Percentiles rank a stretch among this genome's conserved stretches.
Conservation (phyloP, 2,888 invertebrate species). For the Rhingia rostrata region DNA sequence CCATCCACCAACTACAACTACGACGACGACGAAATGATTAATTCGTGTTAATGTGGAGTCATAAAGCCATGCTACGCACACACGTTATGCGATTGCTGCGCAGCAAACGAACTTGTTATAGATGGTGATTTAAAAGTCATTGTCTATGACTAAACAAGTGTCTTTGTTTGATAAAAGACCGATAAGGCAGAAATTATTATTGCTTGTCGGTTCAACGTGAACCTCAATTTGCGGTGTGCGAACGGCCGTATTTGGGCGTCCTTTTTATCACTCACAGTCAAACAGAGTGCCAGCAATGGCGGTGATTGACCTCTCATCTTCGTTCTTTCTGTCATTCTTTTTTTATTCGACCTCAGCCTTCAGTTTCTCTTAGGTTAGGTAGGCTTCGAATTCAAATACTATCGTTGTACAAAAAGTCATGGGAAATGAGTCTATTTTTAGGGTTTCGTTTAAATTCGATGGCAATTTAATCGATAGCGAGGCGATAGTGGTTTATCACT, state of each 20-base stretch:
- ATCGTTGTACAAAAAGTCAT: conserved; percentile 35
- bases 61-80: neutral
- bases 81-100: conserved; percentile 44
- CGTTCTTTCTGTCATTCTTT: neutral
- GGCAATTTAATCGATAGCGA: conserved; percentile 1
- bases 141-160: conserved; percentile 40
- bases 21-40: conserved; percentile 33
- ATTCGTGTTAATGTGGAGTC: conserved; percentile 27
- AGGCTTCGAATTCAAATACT: neutral
- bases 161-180: conserved; percentile 46
- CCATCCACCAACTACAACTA: neutral
- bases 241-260: neutral
- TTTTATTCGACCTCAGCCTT: conserved; percentile 24
- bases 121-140: conserved; percentile 49
- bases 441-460: conserved; percentile 2
- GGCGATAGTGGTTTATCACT: conserved; percentile 22
- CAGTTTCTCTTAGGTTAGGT: neutral
- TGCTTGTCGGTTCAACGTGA: conserved; percentile 15
- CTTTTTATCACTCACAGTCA: conserved; percentile 23
- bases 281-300: neutral
- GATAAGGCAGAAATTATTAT: conserved; percentile 54
- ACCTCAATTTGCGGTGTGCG: neutral
- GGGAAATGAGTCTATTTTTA: conserved; percentile 36
- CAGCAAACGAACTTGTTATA: conserved; percentile 10
- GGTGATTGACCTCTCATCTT: conserved; percentile 13